Percentiles rank a stretch among this genome's conserved stretches.
Evolutionary conservation across 1,140 invertebrate genomes (phyloP).

Genomic region (Schlechtendalia chinensis): DNA sequence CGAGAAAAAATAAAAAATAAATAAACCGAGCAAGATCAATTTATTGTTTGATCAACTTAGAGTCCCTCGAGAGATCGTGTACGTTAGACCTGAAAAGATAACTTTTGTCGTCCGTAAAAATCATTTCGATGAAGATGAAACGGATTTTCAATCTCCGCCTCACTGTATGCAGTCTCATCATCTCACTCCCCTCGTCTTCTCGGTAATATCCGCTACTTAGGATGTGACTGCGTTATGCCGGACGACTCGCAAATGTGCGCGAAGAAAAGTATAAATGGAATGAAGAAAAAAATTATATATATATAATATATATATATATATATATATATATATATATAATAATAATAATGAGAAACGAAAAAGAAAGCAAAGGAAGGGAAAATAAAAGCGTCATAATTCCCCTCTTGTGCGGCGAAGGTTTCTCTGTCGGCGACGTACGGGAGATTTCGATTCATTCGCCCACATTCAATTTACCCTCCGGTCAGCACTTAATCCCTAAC

Average conservation of each 20-base stretch:
- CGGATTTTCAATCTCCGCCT: slow-evolving; percentile 29
- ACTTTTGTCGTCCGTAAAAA: slow-evolving; percentile 39
- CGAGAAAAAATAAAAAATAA: slow-evolving; percentile 27
- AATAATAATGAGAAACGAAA: too few relatives aligned
- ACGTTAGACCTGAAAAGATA: slow-evolving; percentile 28
- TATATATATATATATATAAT: too few relatives aligned
- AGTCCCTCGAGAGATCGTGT: slow-evolving; percentile 1
- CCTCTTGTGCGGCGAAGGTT: not conserved
- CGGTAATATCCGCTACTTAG: slow-evolving; percentile 32
- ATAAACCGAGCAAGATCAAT: slow-evolving; percentile 26
- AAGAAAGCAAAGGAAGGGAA: not conserved
- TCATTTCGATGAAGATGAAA: slow-evolving; percentile 21
- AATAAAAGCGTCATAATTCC: slow-evolving; percentile 28
- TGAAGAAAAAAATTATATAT: not conserved
- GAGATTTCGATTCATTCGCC: slow-evolving; percentile 27
- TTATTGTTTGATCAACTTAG: slow-evolving; percentile 38
- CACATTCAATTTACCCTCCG: slow-evolving; percentile 8
- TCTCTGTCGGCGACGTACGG: not conserved
- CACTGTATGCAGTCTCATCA: not conserved
- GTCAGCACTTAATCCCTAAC: slow-evolving; percentile 23
- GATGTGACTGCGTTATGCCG: not conserved
- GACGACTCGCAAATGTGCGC: too few relatives aligned
- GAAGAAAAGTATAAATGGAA: slow-evolving; percentile 6
- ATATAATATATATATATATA: too few relatives aligned
- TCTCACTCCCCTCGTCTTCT: not conserved